A percentile compares a stretch with the other conserved stretches of the same genome.
phyloP scores from a whole-genome alignment of 2,113 vertebrate species.

The Philantomba maxwellii region DNA sequence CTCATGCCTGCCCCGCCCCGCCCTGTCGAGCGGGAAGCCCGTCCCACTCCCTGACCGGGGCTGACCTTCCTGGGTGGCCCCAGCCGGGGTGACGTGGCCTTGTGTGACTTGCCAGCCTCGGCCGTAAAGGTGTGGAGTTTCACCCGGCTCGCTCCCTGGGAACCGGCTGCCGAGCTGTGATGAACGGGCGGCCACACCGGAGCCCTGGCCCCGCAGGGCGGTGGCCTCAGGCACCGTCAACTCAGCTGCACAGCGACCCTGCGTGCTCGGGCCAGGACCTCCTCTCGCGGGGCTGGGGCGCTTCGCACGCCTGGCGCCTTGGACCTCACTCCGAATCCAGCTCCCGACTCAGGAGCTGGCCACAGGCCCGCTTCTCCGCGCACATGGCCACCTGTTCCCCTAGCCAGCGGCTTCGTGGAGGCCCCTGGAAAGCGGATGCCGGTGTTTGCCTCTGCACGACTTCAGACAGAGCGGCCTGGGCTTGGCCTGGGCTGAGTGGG shows the following conservation, averaged over 20 bases:
- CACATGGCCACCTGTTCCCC: neutral
- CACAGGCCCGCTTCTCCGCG: rapidly evolving
- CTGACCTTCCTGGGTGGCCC: neutral
- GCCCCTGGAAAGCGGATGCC: rapidly evolving
- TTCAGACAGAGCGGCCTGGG: rapidly evolving
- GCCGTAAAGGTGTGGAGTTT: too few species aligned
- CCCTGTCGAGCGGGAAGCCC: rapidly evolving
- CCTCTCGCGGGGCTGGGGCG: rapidly evolving
- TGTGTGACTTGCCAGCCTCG: neutral
- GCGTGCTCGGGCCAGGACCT: rapidly evolving
- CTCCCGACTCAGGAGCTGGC: neutral
- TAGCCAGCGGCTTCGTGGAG: neutral
- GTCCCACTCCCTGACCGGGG: rapidly evolving
- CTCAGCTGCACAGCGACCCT: rapidly evolving
- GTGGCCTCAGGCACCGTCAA: rapidly evolving
- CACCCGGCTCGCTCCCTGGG: neutral
- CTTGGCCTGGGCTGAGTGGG: rapidly evolving
- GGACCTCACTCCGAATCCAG: neutral
- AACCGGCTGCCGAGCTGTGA: rapidly evolving
- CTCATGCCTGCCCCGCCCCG: rapidly evolving
- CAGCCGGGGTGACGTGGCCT: rapidly evolving
- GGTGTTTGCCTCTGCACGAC: rapidly evolving
- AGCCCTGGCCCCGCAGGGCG: neutral
- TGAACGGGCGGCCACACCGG: rapidly evolving
- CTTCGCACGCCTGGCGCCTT: rapidly evolving